Evolutionary conservation across 2,888 invertebrate species (phyloP).

Genomic region (Eupeodes latifasciatus): DNA sequence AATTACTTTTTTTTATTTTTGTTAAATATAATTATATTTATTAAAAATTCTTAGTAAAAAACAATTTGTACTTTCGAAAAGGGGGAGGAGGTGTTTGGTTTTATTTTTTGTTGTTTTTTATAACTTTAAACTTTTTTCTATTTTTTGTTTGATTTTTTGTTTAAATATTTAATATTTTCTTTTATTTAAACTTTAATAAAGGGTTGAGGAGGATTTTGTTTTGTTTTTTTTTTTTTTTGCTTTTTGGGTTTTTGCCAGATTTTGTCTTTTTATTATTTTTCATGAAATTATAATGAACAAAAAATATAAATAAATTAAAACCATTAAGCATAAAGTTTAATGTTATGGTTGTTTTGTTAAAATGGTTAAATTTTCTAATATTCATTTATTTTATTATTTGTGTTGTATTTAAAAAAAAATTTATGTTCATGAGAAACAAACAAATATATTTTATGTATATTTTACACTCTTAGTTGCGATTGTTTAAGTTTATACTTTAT

Average conservation of each 20-base stretch:
- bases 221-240: conserved; percentile 79
- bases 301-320: conserved; percentile 38
- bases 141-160: conserved; percentile 75
- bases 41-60: conserved; percentile 82
- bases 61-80: conserved; percentile 85
- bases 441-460: conserved; percentile 54
- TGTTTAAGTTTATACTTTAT: conserved; percentile 67
- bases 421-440: conserved; percentile 63
- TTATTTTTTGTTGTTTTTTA: conserved; percentile 77
- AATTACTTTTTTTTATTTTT: conserved; percentile 48
- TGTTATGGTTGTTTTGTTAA: conserved; percentile 28
- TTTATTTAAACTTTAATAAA: conserved; percentile 70
- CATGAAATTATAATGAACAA: conserved; percentile 68
- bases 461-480: conserved; percentile 62
- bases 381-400: conserved; percentile 53
- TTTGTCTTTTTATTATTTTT: conserved; percentile 62
- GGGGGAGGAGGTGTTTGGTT: conserved; percentile 83
- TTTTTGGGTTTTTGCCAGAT: conserved; percentile 72
- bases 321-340: conserved; percentile 59
- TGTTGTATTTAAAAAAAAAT: conserved; percentile 54
- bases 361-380: conserved; percentile 72
- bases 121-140: conserved; percentile 74
- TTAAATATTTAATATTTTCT: conserved; percentile 77
- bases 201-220: conserved; percentile 82
- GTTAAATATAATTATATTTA: conserved; percentile 77